Evolutionary conservation across 2,888 invertebrate genomes (phyloP).

Genomic region (Blomia tropicalis): DNA sequence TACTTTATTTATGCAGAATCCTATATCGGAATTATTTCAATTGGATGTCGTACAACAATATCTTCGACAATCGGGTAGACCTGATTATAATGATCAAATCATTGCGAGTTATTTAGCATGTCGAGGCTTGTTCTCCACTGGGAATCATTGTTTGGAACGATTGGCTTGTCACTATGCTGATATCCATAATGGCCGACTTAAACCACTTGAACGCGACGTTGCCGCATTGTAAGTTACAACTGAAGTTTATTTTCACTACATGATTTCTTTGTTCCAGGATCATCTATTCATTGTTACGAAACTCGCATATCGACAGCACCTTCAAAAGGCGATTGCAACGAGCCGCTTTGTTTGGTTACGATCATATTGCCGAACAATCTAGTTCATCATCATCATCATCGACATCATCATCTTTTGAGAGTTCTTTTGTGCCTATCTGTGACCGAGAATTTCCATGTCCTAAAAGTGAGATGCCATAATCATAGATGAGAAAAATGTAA

Average conservation of each 20-base stretch:
- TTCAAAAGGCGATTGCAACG: slow-evolving; percentile 29
- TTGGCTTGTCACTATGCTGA: slow-evolving; percentile 30
- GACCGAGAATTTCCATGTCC: slow-evolving; percentile 19
- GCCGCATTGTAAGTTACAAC: slow-evolving; percentile 29
- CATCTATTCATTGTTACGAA: slow-evolving; percentile 30
- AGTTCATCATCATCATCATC: background rate
- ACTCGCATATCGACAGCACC: slow-evolving; percentile 27
- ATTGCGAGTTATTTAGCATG: slow-evolving; percentile 30
- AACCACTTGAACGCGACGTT: slow-evolving; percentile 29
- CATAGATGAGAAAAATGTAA: background rate
- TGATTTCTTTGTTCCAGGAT: slow-evolving; percentile 25
- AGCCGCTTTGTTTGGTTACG: slow-evolving; percentile 29
- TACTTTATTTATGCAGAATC: background rate
- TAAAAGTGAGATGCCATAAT: slow-evolving; percentile 12
- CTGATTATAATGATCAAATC: slow-evolving; percentile 30
- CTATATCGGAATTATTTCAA: slow-evolving; percentile 22
- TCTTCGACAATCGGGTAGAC: slow-evolving; percentile 27
- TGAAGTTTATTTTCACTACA: background rate
- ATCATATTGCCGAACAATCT: slow-evolving; percentile 19
- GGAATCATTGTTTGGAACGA: slow-evolving; percentile 30
- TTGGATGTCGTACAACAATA: slow-evolving; percentile 29
- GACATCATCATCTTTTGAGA: background rate
- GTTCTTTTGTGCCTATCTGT: slow-evolving; percentile 7
- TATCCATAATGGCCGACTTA: slow-evolving; percentile 23
- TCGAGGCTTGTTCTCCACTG: slow-evolving; percentile 28